Evolutionary conservation across 2,888 invertebrate genomes (phyloP).

Genomic region (Rotaria magnacalcarata): DNA sequence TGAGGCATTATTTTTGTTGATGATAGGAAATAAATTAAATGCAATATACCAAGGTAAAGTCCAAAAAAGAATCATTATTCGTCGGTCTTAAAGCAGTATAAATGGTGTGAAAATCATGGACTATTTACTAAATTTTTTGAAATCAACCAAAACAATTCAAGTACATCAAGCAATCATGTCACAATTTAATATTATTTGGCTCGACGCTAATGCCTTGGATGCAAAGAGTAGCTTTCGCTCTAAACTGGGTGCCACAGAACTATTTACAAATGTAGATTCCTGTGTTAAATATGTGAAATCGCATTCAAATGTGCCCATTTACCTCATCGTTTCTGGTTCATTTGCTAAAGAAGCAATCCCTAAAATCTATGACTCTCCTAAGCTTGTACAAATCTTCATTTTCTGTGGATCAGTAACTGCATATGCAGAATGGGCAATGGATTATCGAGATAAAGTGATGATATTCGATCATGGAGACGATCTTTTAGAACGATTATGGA

Average conservation of each 20-base stretch:
- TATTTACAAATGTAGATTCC: background rate
- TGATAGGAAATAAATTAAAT: no score
- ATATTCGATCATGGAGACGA: background rate
- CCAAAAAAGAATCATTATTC: no score
- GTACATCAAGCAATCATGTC: no score
- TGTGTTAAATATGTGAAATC: background rate
- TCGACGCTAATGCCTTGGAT: background rate
- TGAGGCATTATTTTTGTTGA: no score
- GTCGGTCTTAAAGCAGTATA: no score
- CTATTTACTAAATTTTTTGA: no score
- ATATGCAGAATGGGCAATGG: background rate
- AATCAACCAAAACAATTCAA: no score
- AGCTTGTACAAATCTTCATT: background rate
- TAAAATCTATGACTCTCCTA: background rate
- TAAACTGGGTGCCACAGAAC: background rate
- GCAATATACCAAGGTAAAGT: no score
- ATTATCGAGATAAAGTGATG: background rate
- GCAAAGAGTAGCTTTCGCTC: background rate
- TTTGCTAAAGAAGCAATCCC: background rate
- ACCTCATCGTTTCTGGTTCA: background rate
- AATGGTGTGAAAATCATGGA: no score
- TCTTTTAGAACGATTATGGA: conserved; percentile 23
- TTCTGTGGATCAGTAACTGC: background rate
- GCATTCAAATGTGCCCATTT: background rate
- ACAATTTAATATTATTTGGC: background rate